A percentile compares a stretch with the other conserved stretches of the same genome.
phyloP scores from a whole-genome alignment of 2,888 invertebrate species.

The Ormia ochracea region DNA sequence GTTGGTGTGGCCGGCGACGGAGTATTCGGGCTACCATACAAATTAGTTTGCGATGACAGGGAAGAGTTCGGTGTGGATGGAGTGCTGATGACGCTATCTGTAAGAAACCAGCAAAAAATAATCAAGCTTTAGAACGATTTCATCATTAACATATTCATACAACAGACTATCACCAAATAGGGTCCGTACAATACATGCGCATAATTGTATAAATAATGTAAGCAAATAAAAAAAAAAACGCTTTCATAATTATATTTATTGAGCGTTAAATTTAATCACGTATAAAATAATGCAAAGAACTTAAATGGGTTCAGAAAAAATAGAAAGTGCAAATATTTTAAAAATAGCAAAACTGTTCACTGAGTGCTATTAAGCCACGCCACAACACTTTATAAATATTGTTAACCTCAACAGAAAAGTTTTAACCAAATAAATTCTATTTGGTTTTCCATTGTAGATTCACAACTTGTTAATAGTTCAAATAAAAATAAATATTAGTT shows the following conservation, averaged over 20 bases:
- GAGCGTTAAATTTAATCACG: slow-evolving; percentile 46
- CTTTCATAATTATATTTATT: slow-evolving; percentile 44
- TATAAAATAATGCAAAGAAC: slow-evolving; percentile 34
- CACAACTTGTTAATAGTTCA: too few relatives aligned
- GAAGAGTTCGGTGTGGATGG: slow-evolving; percentile 75
- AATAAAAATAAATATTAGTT: too few relatives aligned
- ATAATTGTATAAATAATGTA: slow-evolving; percentile 3
- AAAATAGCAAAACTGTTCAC: slow-evolving; percentile 30
- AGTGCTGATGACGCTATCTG: slow-evolving; percentile 75
- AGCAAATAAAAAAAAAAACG: slow-evolving; percentile 21
- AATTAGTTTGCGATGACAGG: slow-evolving; percentile 64
- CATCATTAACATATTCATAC: slow-evolving; percentile 26
- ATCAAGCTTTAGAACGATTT: slow-evolving; percentile 18
- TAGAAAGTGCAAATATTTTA: slow-evolving; percentile 35
- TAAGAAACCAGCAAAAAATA: slow-evolving; percentile 39
- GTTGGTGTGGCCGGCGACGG: slow-evolving; percentile 66
- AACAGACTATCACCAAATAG: slow-evolving; percentile 17
- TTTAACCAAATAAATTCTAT: too few relatives aligned
- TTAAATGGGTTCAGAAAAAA: slow-evolving; percentile 21
- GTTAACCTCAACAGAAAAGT: neutral
- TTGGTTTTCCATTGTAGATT: too few relatives aligned
- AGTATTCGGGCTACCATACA: slow-evolving; percentile 62
- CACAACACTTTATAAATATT: neutral
- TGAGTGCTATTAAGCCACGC: neutral
- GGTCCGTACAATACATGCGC: slow-evolving; percentile 1